Evolutionary conservation across 2,888 invertebrate genomes (phyloP).

Genomic region (Tachystola acroxantha): DNA sequence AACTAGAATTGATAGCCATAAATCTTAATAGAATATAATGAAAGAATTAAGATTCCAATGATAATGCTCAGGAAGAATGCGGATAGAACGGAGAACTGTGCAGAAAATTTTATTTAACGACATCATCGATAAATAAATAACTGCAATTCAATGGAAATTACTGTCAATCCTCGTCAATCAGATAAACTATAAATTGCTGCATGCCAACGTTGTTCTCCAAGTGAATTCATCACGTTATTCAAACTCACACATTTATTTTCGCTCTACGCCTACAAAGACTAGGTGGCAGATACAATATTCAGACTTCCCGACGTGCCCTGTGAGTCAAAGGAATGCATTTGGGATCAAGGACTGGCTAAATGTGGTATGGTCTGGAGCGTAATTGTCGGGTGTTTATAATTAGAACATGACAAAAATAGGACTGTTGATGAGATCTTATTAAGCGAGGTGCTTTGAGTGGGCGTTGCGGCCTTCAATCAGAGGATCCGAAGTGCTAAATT

Average conservation of each 20-base stretch:
- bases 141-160: neutral
- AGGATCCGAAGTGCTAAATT: conserved; percentile 40
- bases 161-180: neutral
- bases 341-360: conserved; percentile 36
- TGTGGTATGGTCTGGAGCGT: conserved; percentile 45
- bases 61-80: conserved; percentile 34
- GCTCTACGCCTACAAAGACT: conserved; percentile 20
- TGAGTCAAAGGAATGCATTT: conserved; percentile 42
- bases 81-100: conserved; percentile 25
- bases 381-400: conserved; percentile 49
- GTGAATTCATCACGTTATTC: neutral
- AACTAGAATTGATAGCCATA: no score
- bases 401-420: conserved; percentile 59
- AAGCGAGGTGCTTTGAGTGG: conserved; percentile 42
- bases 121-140: conserved; percentile 7
- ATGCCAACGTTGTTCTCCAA: neutral
- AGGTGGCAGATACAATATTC: conserved; percentile 20
- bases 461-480: conserved; percentile 59
- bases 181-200: neutral
- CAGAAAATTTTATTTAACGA: conserved; percentile 13
- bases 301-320: conserved; percentile 20
- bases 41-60: no score
- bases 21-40: no score
- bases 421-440: conserved; percentile 46
- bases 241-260: conserved; percentile 16